Conservation (phyloP, 2,797 vertebrate species). For the Macropodus opercularis region DNA sequence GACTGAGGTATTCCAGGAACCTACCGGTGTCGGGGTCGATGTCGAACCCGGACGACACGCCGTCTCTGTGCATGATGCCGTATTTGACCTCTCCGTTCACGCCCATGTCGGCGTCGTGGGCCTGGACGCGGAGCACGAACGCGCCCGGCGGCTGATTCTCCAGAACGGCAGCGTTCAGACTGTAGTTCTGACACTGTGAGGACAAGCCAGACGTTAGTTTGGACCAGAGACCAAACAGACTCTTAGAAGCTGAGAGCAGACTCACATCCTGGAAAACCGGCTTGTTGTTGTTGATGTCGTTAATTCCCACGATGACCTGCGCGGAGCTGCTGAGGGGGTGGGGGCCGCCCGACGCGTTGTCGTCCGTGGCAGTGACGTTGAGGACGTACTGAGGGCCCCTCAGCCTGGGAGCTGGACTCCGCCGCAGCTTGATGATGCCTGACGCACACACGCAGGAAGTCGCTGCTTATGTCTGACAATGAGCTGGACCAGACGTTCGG, state of each 20-base stretch:
- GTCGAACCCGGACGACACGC: slow-evolving; percentile 82
- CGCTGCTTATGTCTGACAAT: too few relatives aligned
- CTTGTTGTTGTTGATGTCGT: slow-evolving; percentile 92
- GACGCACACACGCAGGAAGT: slow-evolving; percentile 8
- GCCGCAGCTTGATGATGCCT: slow-evolving; percentile 90
- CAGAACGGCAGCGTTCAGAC: slow-evolving; percentile 82
- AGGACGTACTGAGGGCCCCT: slow-evolving; percentile 84
- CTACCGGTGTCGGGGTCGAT: slow-evolving; percentile 87
- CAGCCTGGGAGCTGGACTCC: slow-evolving; percentile 83
- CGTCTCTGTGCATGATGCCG: slow-evolving; percentile 88
- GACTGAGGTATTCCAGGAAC: neutral
- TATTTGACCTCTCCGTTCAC: slow-evolving; percentile 90
- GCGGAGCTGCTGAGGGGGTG: slow-evolving; percentile 88
- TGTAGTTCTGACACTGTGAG: slow-evolving; percentile 87
- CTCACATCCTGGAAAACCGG: slow-evolving; percentile 88
- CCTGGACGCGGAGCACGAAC: slow-evolving; percentile 83
- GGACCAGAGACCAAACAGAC: neutral
- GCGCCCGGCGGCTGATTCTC: slow-evolving; percentile 89
- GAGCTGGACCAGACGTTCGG: too few relatives aligned
- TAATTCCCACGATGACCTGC: slow-evolving; percentile 89
- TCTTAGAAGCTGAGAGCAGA: too few relatives aligned
- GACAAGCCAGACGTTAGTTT: neutral
- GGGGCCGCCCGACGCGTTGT: slow-evolving; percentile 86
- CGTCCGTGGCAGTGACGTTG: slow-evolving; percentile 89
- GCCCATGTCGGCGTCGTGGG: slow-evolving; percentile 87